These are phyloP conservation scores for Gerris buenoi DNA, from an alignment of 1,140 invertebrate species.

Conservation along the genomic window DNA sequence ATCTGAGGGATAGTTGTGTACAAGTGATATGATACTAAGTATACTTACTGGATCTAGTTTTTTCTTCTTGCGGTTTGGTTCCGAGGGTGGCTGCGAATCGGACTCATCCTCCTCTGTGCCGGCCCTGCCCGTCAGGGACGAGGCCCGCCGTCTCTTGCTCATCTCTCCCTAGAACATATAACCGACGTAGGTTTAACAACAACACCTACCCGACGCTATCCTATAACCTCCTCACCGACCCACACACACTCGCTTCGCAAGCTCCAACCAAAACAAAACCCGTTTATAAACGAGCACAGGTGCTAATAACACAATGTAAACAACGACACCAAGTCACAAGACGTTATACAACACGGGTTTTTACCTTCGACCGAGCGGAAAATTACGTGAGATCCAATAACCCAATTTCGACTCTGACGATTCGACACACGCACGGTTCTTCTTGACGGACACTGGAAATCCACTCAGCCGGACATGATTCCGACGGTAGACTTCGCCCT, in stretches of 20 bases:
- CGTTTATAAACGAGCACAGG: background rate
- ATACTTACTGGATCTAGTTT: slow-evolving; percentile 34
- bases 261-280: background rate
- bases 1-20: no score
- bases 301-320: background rate
- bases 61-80: slow-evolving; percentile 34
- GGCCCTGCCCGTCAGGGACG: slow-evolving; percentile 51
- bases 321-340: no score
- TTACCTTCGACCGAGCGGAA: background rate
- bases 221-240: background rate
- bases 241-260: background rate
- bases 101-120: slow-evolving; percentile 41
- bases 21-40: no score
- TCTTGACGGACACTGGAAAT: background rate
- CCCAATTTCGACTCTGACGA: background rate
- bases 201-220: no score
- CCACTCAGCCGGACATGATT: background rate
- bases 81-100: slow-evolving; percentile 29
- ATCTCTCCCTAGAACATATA: slow-evolving; percentile 26
- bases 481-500: no score
- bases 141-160: slow-evolving; percentile 47
- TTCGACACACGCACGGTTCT: background rate
- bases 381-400: background rate
- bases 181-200: background rate
- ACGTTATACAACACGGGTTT: no score